Percentiles rank a stretch among this genome's conserved stretches.
phyloP scores from a whole-genome alignment of 2,113 vertebrate species.

The Pseudopodoces humilis region DNA sequence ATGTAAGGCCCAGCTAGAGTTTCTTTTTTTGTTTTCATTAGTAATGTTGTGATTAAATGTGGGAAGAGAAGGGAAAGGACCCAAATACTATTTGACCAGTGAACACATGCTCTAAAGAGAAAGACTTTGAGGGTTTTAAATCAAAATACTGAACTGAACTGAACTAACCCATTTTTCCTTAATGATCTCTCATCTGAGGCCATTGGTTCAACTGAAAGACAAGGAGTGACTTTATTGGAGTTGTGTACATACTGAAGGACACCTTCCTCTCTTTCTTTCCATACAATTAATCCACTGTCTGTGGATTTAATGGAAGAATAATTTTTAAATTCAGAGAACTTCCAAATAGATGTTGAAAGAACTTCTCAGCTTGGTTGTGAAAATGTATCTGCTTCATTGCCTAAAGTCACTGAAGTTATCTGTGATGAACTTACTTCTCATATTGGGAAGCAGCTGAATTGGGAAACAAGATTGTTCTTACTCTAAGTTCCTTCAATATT shows the following conservation, averaged over 20 bases:
- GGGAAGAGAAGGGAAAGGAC: conserved; percentile 9
- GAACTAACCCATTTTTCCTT: conserved; percentile 15
- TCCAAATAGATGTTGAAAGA: neutral
- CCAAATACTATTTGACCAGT: neutral
- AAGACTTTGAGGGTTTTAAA: conserved; percentile 35
- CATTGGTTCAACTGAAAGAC: neutral
- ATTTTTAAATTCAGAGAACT: neutral
- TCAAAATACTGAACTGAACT: neutral
- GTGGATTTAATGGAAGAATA: neutral
- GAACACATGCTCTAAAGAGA: neutral
- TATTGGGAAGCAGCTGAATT: neutral
- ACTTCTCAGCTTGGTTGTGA: neutral
- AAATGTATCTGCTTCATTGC: neutral
- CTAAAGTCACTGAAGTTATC: neutral
- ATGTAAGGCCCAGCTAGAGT: conserved; percentile 51
- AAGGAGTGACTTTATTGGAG: neutral
- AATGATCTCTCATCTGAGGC: neutral
- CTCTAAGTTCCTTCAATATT: neutral
- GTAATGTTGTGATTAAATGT: conserved; percentile 54
- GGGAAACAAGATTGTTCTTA: neutral
- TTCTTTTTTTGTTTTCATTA: conserved; percentile 76
- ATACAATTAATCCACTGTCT: neutral
- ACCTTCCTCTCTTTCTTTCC: neutral
- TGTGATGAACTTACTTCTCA: neutral
- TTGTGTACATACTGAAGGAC: neutral